Conservation (phyloP, 2,113 vertebrate genomes). For the Myotis brandtii region DNA sequence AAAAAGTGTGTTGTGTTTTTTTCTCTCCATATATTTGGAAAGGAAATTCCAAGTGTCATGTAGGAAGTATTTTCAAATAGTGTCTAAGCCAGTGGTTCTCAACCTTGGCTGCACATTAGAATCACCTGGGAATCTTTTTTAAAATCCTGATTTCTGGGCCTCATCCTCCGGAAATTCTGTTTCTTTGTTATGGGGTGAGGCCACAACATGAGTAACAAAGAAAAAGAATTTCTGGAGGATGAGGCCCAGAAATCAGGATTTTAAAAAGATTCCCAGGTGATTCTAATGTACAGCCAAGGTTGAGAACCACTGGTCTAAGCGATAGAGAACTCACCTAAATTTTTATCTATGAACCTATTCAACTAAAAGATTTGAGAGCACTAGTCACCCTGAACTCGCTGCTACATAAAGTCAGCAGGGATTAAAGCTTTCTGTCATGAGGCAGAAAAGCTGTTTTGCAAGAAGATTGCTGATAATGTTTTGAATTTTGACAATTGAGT, state of each 20-base stretch:
- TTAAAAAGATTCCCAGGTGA: no score
- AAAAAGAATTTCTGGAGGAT: no score
- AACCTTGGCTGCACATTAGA: no score
- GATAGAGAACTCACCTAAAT: not conserved
- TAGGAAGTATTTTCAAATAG: slow-evolving; percentile 55
- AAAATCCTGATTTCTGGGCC: no score
- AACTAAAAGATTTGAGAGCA: not conserved
- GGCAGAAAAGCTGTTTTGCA: slow-evolving; percentile 46
- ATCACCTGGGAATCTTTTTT: no score
- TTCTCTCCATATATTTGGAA: not conserved
- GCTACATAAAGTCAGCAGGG: not conserved
- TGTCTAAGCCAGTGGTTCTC: not conserved
- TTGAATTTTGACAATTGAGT: not conserved
- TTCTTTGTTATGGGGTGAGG: no score
- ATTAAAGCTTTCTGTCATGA: slow-evolving; percentile 43
- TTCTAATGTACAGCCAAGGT: no score
- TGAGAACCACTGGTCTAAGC: no score
- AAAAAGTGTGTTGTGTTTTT: not conserved
- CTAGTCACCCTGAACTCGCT: not conserved
- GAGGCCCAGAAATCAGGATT: no score
- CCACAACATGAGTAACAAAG: no score
- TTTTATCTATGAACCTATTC: not conserved
- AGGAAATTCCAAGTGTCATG: not conserved
- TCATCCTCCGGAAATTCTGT: no score
- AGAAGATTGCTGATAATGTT: slow-evolving; percentile 48